Percentiles rank a stretch among this genome's conserved stretches.
These are phyloP conservation scores for Jordanella pulchra DNA, from an alignment of 2,797 vertebrate species.

Conservation along the genomic window DNA sequence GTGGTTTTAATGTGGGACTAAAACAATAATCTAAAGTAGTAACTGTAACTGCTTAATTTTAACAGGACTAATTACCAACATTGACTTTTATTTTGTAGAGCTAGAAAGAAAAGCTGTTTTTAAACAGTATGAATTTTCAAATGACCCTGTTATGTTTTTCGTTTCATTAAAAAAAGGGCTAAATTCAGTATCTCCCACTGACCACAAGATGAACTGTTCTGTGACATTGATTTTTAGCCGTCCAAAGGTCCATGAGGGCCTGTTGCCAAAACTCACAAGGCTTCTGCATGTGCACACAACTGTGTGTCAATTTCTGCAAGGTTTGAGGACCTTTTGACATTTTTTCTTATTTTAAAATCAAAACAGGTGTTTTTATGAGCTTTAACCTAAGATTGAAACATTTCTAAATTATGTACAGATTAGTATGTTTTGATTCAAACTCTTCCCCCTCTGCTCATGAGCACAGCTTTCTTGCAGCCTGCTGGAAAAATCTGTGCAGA, in stretches of 20 bases:
- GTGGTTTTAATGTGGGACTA: neutral
- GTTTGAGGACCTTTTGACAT: neutral
- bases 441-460: neutral
- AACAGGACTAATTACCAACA: neutral
- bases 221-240: conserved; percentile 40
- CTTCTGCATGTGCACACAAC: neutral
- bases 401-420: neutral
- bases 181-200: neutral
- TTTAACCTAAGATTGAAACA: neutral
- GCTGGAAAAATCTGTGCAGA: conserved; percentile 11
- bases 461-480: neutral
- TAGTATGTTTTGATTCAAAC: neutral
- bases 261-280: conserved; percentile 20
- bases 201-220: conserved; percentile 30
- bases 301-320: neutral
- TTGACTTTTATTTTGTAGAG: neutral
- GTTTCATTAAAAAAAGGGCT: neutral
- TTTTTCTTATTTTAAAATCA: neutral
- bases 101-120: neutral
- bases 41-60: neutral
- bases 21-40: neutral
- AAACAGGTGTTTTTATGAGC: neutral
- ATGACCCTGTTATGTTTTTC: neutral
- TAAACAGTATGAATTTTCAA: neutral
- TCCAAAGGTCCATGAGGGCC: conserved; percentile 33